Evolutionary conservation across 2,888 invertebrate genomes (phyloP), one percentile per base, ranked within the genome.

Genomic region (Eristalis tenax): DNA sequence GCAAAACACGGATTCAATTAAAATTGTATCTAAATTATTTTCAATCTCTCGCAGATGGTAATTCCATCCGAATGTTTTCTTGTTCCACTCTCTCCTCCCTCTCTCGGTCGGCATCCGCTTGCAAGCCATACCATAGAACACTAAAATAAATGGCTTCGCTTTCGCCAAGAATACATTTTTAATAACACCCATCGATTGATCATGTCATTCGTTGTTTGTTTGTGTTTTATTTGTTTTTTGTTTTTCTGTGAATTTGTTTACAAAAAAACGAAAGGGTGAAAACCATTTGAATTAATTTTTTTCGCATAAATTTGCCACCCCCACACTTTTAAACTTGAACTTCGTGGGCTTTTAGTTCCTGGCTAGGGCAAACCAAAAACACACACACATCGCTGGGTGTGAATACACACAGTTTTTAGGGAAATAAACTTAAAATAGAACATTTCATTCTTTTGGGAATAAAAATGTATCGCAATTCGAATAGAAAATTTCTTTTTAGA

Each of bases 1-100:
- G 18, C 28, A 5, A 23, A 78, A 28, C 61, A 56, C 57, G n/a
- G 69, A 59, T 69, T 79, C 63, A 83, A 79, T 79, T 69, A 70
- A 65, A 68, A 43, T 57, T 38, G 28, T 64, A 32, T 35, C 22
- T 69, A 56, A 64, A 69, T 56, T 40, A 32, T 63, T 66, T 70
- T 64, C 11, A 28, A 40, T 66, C 64, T 28, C 38, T 78, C 23
- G n/a, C 77, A 70, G 63, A 77, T 69, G 69, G 11, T 61, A 61
- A 18, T 50, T 50, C 18, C 50, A 18, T 50, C 50, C 18, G 18
- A 50, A 50, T 50, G 50, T 18, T 50, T 50, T 50, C n/a, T 18
- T 6, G n/a, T 15, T n/a, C n/a, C 43, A n/a, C 38, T 40, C 38
- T 40, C 38, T 11, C 1, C 50, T 26, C 26, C 3, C 50, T 1